Base-by-base conservation (phyloP, 2,888 invertebrate species). In the Pheosia gnoma region DNA sequence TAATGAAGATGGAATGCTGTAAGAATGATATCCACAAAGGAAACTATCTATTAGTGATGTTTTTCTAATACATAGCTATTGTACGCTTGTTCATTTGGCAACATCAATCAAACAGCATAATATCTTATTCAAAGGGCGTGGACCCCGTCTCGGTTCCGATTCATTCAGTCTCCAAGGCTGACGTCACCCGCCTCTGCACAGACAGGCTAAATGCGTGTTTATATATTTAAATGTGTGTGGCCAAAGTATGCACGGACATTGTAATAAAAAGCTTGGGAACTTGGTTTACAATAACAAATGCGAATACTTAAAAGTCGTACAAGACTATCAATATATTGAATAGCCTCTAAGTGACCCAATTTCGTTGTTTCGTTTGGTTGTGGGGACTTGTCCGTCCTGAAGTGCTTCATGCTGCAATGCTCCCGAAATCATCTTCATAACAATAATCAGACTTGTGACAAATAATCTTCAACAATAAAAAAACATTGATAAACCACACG, bases 51-150 rank as follows among this genome's bases (percentile, higher is more conserved):
- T 54, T 38, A 54, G 54, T 36, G 7, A 38, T 38, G 38, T 38
- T 37, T 36, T 38, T 38, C 38, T 54, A 54, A 38, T n/a, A 47
- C 38, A 55, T 47, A 38, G 38, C 9, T 37, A 54, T 59, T 47
- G n/a, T n/a, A 10, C 56, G 11, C 58, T 59, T 52, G 51, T 54
- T 54, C 38, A 49, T 36, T 61, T 59, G 57, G 47, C 47, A 54
- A 54, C 53, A 13, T 37, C 25, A 49, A 58, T 58, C 55, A 57
- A 62, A 69, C 59, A 64, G 61, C 47, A 57, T 61, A 67, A 57
- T 61, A 67, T 61, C 38, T 36, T 60, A 59, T 70, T 70, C 60
- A 66, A 45, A 70, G 75, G 64, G 59, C 78, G 67, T 61, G 66
- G 65, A 70, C 72, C 70, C 67, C 58, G 51, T 57, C 64, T 58